A percentile compares a stretch with the other conserved stretches of the same genome.
These are phyloP conservation scores for Cyprinodon tularosa DNA, from an alignment of 2,113 vertebrate species.

Conservation along the genomic window DNA sequence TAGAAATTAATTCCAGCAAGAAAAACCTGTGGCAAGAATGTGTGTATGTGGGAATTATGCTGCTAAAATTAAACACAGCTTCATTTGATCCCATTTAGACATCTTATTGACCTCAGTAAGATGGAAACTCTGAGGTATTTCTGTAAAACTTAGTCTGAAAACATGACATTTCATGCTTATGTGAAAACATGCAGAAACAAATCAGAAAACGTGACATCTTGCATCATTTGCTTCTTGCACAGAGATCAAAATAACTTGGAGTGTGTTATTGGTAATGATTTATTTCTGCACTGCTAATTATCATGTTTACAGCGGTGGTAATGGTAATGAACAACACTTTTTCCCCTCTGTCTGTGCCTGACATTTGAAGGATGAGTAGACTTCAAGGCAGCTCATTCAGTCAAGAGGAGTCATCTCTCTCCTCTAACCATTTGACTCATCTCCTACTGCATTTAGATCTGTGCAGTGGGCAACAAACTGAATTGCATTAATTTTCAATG, in stretches of 20 bases:
- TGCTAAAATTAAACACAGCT: conserved; percentile 29
- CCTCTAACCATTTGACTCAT: conserved; percentile 72
- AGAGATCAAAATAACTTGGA: conserved; percentile 29
- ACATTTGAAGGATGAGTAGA: conserved; percentile 68
- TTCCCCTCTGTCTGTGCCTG: conserved; percentile 22
- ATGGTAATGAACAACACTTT: conserved; percentile 41
- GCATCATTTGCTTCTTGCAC: conserved; percentile 27
- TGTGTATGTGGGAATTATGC: conserved; percentile 22
- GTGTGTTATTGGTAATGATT: conserved; percentile 28
- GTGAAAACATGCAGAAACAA: conserved; percentile 17
- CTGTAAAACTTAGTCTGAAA: neutral
- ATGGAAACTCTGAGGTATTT: neutral
- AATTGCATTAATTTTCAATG: conserved; percentile 47
- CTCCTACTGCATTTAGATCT: conserved; percentile 61
- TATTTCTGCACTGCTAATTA: conserved; percentile 52
- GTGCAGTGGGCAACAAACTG: conserved; percentile 44
- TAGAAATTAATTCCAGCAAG: conserved; percentile 55
- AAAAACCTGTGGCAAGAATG: conserved; percentile 48
- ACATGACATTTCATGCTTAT: neutral
- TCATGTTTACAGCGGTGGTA: conserved; percentile 36
- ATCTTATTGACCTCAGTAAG: neutral
- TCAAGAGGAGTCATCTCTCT: conserved; percentile 54
- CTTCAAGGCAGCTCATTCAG: conserved; percentile 52
- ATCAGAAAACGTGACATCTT: conserved; percentile 37
- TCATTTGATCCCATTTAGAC: conserved; percentile 34